phyloP scores from a whole-genome alignment of 1,140 invertebrate species.

The Fopius arisanus region DNA sequence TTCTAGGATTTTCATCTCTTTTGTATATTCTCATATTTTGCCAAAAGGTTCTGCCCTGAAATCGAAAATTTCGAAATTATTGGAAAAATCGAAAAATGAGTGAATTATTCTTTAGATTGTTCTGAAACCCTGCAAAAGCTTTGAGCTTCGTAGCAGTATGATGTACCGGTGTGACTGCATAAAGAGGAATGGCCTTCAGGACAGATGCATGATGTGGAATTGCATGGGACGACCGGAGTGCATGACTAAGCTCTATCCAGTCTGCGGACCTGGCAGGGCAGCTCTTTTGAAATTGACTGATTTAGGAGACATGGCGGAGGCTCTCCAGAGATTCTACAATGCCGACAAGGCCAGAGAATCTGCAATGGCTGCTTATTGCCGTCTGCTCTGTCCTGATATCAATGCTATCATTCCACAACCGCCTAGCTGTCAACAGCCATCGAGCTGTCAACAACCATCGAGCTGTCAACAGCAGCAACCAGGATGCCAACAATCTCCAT shows the following conservation, averaged over 20 bases:
- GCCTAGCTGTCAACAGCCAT: neutral
- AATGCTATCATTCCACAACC: conserved; percentile 12
- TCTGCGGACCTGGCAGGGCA: conserved; percentile 69
- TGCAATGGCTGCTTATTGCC: conserved; percentile 50
- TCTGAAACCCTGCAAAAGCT: conserved; percentile 65
- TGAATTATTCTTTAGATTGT: conserved; percentile 39
- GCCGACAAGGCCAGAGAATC: conserved; percentile 47
- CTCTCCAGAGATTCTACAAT: conserved; percentile 48
- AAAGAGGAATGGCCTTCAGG: conserved; percentile 79
- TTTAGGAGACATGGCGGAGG: conserved; percentile 43
- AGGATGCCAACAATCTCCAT: neutral
- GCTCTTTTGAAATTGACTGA: conserved; percentile 56
- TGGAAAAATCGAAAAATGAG: no score
- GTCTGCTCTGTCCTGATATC: conserved; percentile 39
- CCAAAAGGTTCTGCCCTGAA: no score
- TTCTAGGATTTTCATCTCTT: no score
- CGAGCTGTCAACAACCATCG: conserved; percentile 15
- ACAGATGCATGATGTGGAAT: conserved; percentile 73
- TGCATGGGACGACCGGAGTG: conserved; percentile 75
- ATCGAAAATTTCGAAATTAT: no score
- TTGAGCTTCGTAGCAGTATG: conserved; percentile 72
- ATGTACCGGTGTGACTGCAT: conserved; percentile 77
- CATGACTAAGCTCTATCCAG: conserved; percentile 71
- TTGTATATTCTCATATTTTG: no score
- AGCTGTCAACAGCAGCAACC: neutral